A percentile compares a stretch with the other conserved stretches of the same genome.
Conservation (phyloP, 2,797 vertebrate species). For the Emys orbicularis region DNA sequence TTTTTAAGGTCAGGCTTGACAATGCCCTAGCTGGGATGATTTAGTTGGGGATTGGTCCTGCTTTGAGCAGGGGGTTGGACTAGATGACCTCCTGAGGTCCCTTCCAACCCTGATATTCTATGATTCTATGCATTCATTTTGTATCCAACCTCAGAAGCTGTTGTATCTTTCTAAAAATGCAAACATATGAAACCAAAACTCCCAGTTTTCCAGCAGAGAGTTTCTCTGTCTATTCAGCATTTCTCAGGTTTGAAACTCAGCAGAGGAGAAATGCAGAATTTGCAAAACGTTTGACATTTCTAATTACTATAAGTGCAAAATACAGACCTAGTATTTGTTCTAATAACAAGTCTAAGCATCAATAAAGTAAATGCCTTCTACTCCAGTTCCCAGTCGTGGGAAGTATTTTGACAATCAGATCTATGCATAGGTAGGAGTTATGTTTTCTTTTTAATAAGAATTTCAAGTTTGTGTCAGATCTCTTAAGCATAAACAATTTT, state of each 20-base stretch:
- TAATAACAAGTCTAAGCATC: not conserved
- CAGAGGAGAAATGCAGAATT: not conserved
- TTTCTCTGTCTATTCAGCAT: not conserved
- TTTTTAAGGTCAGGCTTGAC: too few relatives aligned
- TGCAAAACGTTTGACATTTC: not conserved
- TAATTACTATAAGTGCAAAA: not conserved
- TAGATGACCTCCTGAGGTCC: too few relatives aligned
- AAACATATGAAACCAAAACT: not conserved
- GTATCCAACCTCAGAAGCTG: not conserved
- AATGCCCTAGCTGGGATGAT: too few relatives aligned
- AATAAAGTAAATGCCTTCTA: not conserved
- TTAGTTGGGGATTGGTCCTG: too few relatives aligned
- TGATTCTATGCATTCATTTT: not conserved
- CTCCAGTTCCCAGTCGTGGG: constrained; percentile 46
- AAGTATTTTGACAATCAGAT: constrained; percentile 63
- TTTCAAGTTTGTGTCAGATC: not conserved
- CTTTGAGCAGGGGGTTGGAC: too few relatives aligned
- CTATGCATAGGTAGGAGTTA: constrained; percentile 32
- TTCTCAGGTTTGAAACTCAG: not conserved
- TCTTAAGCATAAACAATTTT: accelerated
- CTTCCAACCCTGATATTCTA: too few relatives aligned
- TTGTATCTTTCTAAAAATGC: not conserved
- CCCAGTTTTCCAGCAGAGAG: not conserved
- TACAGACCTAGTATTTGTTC: constrained; percentile 3
- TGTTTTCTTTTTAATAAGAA: constrained; percentile 23